Conservation (phyloP, 2,888 invertebrate species). For the Protophormia terraenovae region DNA sequence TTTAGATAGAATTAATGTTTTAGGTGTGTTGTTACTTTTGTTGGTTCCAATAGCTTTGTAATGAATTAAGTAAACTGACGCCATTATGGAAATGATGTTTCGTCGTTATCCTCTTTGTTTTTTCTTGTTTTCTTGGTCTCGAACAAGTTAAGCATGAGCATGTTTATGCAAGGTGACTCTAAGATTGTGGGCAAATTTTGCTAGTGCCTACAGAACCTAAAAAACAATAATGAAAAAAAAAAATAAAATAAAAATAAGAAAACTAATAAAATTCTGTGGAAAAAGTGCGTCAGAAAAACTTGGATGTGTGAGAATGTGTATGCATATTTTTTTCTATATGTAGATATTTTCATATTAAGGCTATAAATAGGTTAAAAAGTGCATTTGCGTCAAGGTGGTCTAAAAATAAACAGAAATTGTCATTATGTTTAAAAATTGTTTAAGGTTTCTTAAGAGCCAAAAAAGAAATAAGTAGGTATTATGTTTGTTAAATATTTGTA, state of each 20-base stretch:
- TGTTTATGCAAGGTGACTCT: slow-evolving; percentile 29
- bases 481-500: neutral
- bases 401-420: neutral
- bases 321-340: no score
- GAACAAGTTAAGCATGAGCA: slow-evolving; percentile 29
- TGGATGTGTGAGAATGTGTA: neutral
- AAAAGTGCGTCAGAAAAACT: slow-evolving; percentile 5
- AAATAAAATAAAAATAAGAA: neutral
- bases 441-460: neutral
- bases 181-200: slow-evolving; percentile 5
- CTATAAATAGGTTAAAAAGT: slow-evolving; percentile 8
- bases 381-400: neutral
- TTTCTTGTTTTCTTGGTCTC: neutral
- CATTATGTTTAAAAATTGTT: neutral
- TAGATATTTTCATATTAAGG: neutral
- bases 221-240: neutral
- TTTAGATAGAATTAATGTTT: neutral
- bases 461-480: neutral
- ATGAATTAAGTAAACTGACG: slow-evolving; percentile 62
- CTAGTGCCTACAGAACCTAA: neutral
- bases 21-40: neutral
- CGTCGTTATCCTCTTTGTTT: neutral
- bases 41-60: slow-evolving; percentile 46
- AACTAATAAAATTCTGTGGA: neutral
- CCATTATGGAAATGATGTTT: slow-evolving; percentile 55